phyloP scores from a whole-genome alignment of 2,797 vertebrate genomes.

The Dipus sagitta region DNA sequence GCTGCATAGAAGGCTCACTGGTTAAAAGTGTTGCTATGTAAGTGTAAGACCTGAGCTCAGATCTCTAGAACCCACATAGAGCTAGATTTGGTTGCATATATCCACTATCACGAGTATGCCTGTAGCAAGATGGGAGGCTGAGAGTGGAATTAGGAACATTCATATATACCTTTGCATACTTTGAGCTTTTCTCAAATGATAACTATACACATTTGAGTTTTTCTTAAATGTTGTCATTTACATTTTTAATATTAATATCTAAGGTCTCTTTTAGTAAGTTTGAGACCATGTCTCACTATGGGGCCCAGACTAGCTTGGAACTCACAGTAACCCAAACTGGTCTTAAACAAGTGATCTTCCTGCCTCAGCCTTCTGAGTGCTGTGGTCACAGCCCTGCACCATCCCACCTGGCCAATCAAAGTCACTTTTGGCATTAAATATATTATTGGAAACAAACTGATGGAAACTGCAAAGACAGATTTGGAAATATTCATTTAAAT shows the following conservation, averaged over 20 bases:
- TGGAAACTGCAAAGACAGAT: background rate
- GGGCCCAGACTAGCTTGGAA: too few species aligned
- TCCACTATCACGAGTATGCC: too few species aligned
- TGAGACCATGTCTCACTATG: too few species aligned
- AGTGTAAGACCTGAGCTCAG: too few species aligned
- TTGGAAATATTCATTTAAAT: background rate
- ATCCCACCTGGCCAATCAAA: background rate
- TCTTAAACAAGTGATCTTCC: too few species aligned
- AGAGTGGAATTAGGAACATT: background rate
- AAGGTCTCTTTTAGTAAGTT: background rate
- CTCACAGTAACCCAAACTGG: too few species aligned
- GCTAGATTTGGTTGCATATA: too few species aligned
- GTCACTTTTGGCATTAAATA: background rate
- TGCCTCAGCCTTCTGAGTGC: too few species aligned
- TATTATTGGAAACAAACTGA: conserved; percentile 1
- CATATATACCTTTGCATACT: background rate
- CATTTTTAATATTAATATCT: background rate
- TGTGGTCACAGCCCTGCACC: too few species aligned
- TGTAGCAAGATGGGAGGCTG: too few species aligned
- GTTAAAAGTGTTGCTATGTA: too few species aligned
- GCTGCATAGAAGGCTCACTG: background rate
- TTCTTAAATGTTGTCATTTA: background rate
- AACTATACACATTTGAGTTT: background rate
- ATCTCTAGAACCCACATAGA: too few species aligned
- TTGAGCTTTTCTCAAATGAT: background rate